A percentile compares a stretch with the other conserved stretches of the same genome.
phyloP scores from a whole-genome alignment of 2,888 invertebrate species.

The Hyposoter dolosus region DNA sequence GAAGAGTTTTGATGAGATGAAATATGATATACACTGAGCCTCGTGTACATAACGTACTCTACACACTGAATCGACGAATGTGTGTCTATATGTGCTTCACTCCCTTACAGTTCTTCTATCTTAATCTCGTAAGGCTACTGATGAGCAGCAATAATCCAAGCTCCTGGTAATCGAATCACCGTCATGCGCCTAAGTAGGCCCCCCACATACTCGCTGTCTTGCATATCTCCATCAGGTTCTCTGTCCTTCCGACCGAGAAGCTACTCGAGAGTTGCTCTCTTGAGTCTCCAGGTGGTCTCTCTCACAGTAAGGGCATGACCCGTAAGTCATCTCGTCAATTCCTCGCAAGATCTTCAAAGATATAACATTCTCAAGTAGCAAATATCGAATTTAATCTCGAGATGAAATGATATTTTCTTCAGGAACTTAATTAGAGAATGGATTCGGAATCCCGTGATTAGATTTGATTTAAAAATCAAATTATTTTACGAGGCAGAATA shows the following conservation, averaged over 20 bases:
- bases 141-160: slow-evolving; percentile 75
- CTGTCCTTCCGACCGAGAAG: slow-evolving; percentile 35
- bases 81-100: background rate
- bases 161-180: slow-evolving; percentile 76
- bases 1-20: slow-evolving; percentile 67
- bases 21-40: slow-evolving; percentile 22
- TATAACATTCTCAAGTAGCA: slow-evolving; percentile 41
- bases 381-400: slow-evolving; percentile 13
- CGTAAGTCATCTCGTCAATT: slow-evolving; percentile 37
- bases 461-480: background rate
- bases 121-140: slow-evolving; percentile 66
- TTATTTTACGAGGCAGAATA: background rate
- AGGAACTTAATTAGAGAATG: background rate
- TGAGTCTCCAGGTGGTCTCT: slow-evolving; percentile 56
- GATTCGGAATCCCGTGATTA: background rate
- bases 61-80: slow-evolving; percentile 17
- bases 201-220: slow-evolving; percentile 60
- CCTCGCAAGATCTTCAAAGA: slow-evolving; percentile 10
- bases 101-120: slow-evolving; percentile 71
- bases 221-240: slow-evolving; percentile 36
- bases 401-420: background rate
- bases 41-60: slow-evolving; percentile 43
- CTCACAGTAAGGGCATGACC: slow-evolving; percentile 59
- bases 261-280: slow-evolving; percentile 24
- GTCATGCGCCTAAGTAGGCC: slow-evolving; percentile 71